Percentiles rank a stretch among this genome's conserved stretches.
phyloP scores from a whole-genome alignment of 1,140 invertebrate species.

The Plodia interpunctella region DNA sequence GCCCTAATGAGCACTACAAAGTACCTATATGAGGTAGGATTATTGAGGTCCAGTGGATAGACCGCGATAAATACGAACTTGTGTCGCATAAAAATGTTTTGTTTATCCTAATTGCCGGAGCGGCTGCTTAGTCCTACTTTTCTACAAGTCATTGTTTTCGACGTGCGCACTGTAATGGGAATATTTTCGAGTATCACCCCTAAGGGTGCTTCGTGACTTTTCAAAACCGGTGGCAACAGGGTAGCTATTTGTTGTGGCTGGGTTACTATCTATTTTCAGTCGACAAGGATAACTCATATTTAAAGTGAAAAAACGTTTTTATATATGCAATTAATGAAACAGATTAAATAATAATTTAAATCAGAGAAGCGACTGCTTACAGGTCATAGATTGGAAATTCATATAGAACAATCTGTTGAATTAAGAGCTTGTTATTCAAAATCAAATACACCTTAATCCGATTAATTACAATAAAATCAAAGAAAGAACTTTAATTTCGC shows the following conservation, averaged over 20 bases:
- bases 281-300: background rate
- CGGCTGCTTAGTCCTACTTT: conserved; percentile 64
- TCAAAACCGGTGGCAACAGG: conserved; percentile 35
- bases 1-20: no score
- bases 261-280: background rate
- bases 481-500: conserved; percentile 12
- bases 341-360: no score
- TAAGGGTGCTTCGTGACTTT: conserved; percentile 54
- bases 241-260: conserved; percentile 16
- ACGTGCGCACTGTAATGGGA: conserved; percentile 54
- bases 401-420: no score
- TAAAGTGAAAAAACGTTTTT: no score
- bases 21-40: no score
- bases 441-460: no score
- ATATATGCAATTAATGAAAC: no score
- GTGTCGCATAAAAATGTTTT: conserved; percentile 67
- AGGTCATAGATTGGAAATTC: no score
- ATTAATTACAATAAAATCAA: no score
- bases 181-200: conserved; percentile 55
- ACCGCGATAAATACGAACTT: conserved; percentile 23
- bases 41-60: no score
- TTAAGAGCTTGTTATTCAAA: no score
- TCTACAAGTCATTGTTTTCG: conserved; percentile 70
- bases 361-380: no score
- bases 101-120: conserved; percentile 71